These are phyloP conservation scores for Ceyx melanurus DNA, from an alignment of 2,113 vertebrate species.

Conservation along the genomic window DNA sequence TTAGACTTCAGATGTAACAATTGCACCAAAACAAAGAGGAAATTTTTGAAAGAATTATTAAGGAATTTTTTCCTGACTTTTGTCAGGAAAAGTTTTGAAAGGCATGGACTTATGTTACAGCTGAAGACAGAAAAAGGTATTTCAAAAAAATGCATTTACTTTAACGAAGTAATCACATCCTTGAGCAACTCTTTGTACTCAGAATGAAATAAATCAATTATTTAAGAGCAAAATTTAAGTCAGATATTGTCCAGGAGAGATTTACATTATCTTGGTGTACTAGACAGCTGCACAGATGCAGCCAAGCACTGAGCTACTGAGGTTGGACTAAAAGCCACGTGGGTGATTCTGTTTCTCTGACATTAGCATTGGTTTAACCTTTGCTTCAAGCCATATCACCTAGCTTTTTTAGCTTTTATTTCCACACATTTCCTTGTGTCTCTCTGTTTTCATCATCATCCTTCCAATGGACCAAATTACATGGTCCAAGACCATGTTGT, in stretches of 20 bases:
- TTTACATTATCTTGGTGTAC: neutral
- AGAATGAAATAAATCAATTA: neutral
- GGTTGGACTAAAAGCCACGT: neutral
- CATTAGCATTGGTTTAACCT: neutral
- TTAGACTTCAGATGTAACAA: neutral
- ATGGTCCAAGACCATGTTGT: neutral
- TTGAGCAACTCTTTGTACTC: accelerated
- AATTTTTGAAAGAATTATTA: neutral
- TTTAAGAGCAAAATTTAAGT: neutral
- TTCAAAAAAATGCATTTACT: neutral
- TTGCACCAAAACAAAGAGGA: neutral
- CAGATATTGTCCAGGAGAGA: neutral
- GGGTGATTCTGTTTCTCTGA: neutral
- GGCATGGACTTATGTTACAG: accelerated
- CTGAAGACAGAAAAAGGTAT: neutral
- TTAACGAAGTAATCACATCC: neutral
- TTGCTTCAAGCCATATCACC: neutral
- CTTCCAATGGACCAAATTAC: neutral
- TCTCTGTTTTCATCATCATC: neutral
- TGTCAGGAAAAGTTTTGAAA: neutral
- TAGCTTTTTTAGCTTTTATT: neutral
- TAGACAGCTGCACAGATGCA: neutral
- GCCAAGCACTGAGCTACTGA: neutral
- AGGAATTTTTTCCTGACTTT: neutral
- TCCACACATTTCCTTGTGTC: neutral